Evolutionary conservation across 2,113 vertebrate genomes (phyloP).

Genomic region (Apteryx owenii): DNA sequence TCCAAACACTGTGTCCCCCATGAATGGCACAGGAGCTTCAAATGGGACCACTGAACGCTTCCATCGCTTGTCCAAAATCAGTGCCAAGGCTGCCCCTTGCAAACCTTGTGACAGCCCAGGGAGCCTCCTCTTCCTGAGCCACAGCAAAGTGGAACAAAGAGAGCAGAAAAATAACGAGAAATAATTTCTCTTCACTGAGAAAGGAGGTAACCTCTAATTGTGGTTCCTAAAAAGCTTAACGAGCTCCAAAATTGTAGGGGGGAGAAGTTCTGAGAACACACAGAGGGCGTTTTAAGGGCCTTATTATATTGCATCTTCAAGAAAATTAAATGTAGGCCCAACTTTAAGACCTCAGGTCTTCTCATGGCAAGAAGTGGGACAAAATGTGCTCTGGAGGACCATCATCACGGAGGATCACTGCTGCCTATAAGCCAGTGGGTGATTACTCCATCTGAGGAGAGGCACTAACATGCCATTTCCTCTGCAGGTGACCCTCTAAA

Average conservation of each 20-base stretch:
- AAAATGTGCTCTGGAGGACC: neutral
- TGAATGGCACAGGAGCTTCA: neutral
- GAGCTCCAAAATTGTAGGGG: neutral
- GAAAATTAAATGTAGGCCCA: neutral
- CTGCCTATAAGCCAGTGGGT: neutral
- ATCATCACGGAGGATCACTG: neutral
- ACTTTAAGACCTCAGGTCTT: neutral
- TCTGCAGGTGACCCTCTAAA: neutral
- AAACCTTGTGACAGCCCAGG: neutral
- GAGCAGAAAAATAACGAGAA: neutral
- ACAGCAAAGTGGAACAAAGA: rapidly evolving
- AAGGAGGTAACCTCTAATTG: neutral
- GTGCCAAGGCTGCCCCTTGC: neutral
- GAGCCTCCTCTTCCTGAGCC: neutral
- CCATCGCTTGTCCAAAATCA: neutral
- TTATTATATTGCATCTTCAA: neutral
- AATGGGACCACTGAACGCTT: neutral
- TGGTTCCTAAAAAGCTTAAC: neutral
- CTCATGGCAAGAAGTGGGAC: neutral
- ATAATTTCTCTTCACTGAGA: neutral
- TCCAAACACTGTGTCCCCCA: neutral
- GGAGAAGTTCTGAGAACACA: neutral
- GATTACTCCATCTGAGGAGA: neutral
- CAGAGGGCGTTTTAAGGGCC: neutral
- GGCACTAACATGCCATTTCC: rapidly evolving